Percentiles rank a stretch among this genome's conserved stretches.
Evolutionary conservation across 2,113 vertebrate genomes (phyloP).

Genomic region (sheep (Ovis aries)): ARS-UI_Ramb_v3.0 NC_056055.1:187218501-187219000

Average conservation of each 20-base stretch:
- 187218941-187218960: background rate
- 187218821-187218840: background rate
- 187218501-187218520: slow-evolving; percentile 22
- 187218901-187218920: background rate
- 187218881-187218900: background rate
- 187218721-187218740: background rate
- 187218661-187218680: background rate
- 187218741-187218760: background rate
- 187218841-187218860: background rate
- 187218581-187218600: background rate
- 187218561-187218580: background rate
- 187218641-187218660: background rate
- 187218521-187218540: background rate
- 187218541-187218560: background rate
- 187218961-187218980: background rate
- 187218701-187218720: background rate
- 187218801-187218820: background rate
- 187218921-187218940: background rate
- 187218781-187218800: background rate
- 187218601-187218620: background rate
- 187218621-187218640: background rate
- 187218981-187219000: background rate
- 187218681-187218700: background rate
- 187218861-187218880: background rate
- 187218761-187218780: background rate